Base-by-base conservation (phyloP, 2,113 vertebrate genomes). In the Micromys minutus region DNA sequence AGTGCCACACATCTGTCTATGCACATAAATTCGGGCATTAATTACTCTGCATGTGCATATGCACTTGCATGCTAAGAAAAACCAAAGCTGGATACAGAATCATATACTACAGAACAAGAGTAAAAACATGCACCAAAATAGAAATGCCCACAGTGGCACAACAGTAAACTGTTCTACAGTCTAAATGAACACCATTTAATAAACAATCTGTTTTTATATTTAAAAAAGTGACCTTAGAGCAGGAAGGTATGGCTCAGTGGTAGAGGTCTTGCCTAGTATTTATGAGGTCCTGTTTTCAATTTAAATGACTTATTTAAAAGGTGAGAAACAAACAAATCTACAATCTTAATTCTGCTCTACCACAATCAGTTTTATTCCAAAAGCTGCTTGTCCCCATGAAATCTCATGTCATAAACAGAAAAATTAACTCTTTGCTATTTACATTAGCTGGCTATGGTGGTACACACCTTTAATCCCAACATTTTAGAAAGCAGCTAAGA, bases 141-240 rank as follows among this genome's bases (percentile, higher is more conserved):
- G 42, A 65, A 90, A 80, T 50, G 86, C 50, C 55, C 21, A 95
- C 39, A n/a, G 39, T 19, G 13, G 74, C 63, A 80, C 11, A 81
- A 87, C 0, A 72, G 17, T 4, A 42, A 87, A 36, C 67, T 85
- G 88, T 59, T 67, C 90, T 69, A 90, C 15, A 72, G 59, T 69
- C 61, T 74, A 92, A 92, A 95, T 67, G 47, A 83, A 81, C 21
- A 81, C 24, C 36, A 16, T 57, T 80, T 57, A 8, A 39, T 42
- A 94, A 87, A 4, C 17, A 86, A 74, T 74, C 47, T 85, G 22
- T 45, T 90, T 92, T 94, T 83, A 77, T 19, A 55, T 61, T 83
- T 94, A 91, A 96, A 93, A 96, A 93, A 71, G 61, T 59, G 45
- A 67, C 67, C 24, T 57, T 87, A 72, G 47, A 22, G n/a, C 67